Percentiles rank a stretch among this genome's conserved stretches.
Evolutionary conservation across 2,797 vertebrate species (phyloP).

Genomic region (Scolopax bukidnonensis): DNA sequence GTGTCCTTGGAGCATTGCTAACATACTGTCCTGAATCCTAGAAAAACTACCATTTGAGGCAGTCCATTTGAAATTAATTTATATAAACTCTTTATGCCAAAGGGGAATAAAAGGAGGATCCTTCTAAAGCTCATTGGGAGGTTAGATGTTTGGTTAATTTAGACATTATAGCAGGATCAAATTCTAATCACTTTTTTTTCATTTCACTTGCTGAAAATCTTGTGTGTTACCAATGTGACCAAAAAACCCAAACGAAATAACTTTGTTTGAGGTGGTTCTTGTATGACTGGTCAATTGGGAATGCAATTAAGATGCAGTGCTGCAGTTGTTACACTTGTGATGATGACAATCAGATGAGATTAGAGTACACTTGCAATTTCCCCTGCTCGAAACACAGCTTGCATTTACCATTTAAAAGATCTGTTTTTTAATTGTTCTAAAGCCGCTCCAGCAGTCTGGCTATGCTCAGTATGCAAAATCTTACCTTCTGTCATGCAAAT

Average conservation of each 20-base stretch:
- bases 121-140: not conserved
- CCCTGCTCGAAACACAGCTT: not conserved
- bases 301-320: not conserved
- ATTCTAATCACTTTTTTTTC: slow-evolving; percentile 3
- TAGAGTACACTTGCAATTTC: not conserved
- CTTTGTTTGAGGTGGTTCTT: slow-evolving; percentile 18
- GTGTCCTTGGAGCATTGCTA: not conserved
- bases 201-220: not conserved
- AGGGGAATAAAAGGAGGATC: not conserved
- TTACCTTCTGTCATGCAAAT: not conserved
- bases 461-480: not conserved
- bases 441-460: not conserved
- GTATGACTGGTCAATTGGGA: slow-evolving; percentile 10
- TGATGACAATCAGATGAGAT: not conserved
- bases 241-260: not conserved
- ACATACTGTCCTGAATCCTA: not conserved
- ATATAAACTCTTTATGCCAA: not conserved
- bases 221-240: not conserved
- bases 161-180: not conserved
- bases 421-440: not conserved
- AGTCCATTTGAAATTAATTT: not conserved
- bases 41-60: not conserved
- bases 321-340: not conserved
- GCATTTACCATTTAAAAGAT: not conserved
- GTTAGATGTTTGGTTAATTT: not conserved